phyloP scores from a whole-genome alignment of 2,888 invertebrate genomes.

The Stenoptilia bipunctidactyla region DNA sequence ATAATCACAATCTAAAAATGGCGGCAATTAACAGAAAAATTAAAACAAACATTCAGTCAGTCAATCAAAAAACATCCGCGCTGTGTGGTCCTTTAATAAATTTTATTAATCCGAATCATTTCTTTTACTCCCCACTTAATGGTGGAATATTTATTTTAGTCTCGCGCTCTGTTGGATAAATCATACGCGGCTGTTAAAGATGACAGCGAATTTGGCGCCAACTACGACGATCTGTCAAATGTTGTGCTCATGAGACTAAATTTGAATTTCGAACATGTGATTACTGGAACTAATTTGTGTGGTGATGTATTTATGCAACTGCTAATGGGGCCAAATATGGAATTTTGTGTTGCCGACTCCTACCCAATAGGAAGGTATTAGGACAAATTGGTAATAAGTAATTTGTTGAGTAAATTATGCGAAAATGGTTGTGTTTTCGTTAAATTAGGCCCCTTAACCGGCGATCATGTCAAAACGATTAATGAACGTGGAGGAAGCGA shows the following conservation, averaged over 20 bases:
- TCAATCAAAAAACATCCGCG: constrained; percentile 18
- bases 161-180: constrained; percentile 35
- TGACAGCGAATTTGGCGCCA: constrained; percentile 54
- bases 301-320: constrained; percentile 34
- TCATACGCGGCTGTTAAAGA: constrained; percentile 39
- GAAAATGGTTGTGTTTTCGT: too few relatives aligned
- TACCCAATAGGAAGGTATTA: too few relatives aligned
- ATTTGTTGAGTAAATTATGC: too few relatives aligned
- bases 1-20: background rate
- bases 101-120: constrained; percentile 41
- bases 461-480: too few relatives aligned
- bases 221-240: constrained; percentile 24
- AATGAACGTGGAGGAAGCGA: too few relatives aligned
- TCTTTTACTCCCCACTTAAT: constrained; percentile 29
- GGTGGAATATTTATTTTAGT: constrained; percentile 36
- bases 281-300: constrained; percentile 32
- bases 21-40: constrained; percentile 3
- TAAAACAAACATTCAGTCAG: constrained; percentile 11
- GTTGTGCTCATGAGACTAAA: background rate
- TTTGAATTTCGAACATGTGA: constrained; percentile 29
- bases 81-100: constrained; percentile 46
- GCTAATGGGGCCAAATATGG: background rate
- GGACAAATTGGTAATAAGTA: too few relatives aligned
- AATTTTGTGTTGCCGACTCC: too few relatives aligned
- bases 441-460: too few relatives aligned